Evolutionary conservation across 2,888 invertebrate species (phyloP).

Genomic region (Strigamia transsilvanica): DNA sequence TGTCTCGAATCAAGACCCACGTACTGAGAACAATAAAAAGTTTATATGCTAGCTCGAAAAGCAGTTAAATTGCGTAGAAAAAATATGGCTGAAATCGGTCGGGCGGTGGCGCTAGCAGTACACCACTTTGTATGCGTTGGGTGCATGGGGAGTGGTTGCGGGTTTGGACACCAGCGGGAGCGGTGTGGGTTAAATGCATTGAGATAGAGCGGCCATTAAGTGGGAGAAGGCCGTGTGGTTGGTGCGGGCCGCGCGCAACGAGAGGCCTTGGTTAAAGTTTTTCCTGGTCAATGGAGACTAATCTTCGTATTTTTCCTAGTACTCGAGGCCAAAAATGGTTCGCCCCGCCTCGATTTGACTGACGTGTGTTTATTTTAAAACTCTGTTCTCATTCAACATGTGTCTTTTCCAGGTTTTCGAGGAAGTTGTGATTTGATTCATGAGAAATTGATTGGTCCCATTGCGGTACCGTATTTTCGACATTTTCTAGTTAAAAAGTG

Average conservation of each 20-base stretch:
- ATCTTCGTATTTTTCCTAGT: neutral
- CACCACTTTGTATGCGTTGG: neutral
- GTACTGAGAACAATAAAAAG: neutral
- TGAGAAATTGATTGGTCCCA: neutral
- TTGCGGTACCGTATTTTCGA: neutral
- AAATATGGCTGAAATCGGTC: neutral
- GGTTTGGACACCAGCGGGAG: neutral
- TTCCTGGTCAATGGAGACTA: neutral
- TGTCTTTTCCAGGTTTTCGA: slow-evolving; percentile 16
- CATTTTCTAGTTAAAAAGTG: slow-evolving; percentile 14
- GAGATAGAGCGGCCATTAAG: neutral
- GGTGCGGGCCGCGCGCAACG: no score
- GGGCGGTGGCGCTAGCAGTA: neutral
- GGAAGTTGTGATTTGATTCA: slow-evolving; percentile 17
- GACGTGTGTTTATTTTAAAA: slow-evolving; percentile 38
- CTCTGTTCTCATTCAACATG: slow-evolving; percentile 41
- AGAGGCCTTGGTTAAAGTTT: neutral
- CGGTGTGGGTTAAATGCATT: neutral
- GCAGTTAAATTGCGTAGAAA: neutral
- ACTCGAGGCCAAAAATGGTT: neutral
- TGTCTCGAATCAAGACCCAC: neutral
- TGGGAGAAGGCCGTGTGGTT: neutral
- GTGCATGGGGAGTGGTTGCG: neutral
- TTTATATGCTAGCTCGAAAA: neutral
- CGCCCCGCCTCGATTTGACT: neutral